A percentile compares a stretch with the other conserved stretches of the same genome.
Conservation (phyloP, 2,113 vertebrate genomes). For the human region DNA sequence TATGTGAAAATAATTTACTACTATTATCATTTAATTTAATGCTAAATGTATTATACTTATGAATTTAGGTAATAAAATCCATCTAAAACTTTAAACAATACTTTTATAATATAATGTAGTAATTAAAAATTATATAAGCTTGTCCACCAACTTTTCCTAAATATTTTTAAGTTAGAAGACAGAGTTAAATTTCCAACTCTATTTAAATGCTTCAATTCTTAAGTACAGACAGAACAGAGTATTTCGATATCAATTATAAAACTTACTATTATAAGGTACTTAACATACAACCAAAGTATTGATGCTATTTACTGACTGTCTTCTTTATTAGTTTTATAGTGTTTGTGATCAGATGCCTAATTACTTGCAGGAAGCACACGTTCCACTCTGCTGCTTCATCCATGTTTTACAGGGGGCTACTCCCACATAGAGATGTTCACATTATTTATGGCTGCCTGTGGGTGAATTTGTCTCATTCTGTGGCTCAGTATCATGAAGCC, state of each 20-base stretch:
- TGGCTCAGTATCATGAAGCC: neutral
- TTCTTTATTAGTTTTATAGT: neutral
- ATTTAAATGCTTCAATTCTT: neutral
- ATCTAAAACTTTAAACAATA: neutral
- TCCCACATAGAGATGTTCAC: neutral
- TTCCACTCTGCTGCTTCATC: neutral
- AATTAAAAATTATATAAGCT: neutral
- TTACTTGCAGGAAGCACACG: neutral
- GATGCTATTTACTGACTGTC: neutral
- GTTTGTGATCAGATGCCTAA: neutral
- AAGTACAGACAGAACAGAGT: neutral
- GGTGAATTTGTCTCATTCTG: neutral
- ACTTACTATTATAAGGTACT: neutral
- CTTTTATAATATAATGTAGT: neutral
- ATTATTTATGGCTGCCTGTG: neutral
- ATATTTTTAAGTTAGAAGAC: conserved; percentile 2
- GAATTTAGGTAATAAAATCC: neutral
- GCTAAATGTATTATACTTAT: neutral
- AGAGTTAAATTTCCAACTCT: neutral
- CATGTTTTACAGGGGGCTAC: neutral
- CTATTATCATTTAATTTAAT: neutral
- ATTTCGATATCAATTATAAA: neutral
- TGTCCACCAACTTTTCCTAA: neutral
- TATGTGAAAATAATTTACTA: neutral
- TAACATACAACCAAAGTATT: neutral